Evolutionary conservation across 1,140 invertebrate genomes (phyloP).

Genomic region (Tetramorium alpestre): DNA sequence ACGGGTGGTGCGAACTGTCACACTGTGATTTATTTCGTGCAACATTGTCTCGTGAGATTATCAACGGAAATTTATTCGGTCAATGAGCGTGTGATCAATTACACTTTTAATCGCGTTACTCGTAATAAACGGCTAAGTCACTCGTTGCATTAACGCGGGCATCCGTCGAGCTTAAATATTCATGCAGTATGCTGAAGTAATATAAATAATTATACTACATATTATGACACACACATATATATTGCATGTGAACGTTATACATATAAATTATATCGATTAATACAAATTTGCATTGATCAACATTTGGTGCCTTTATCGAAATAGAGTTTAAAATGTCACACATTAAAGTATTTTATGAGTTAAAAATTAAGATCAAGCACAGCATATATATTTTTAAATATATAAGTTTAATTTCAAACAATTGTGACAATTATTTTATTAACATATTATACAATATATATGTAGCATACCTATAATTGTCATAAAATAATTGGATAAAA

Average conservation of each 20-base stretch:
- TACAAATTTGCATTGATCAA: background rate
- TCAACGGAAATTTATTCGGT: conserved; percentile 53
- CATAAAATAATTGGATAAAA: background rate
- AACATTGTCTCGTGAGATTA: conserved; percentile 48
- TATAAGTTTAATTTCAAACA: background rate
- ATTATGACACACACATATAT: background rate
- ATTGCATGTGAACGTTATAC: background rate
- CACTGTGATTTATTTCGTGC: conserved; percentile 48
- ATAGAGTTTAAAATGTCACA: background rate
- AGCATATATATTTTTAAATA: background rate
- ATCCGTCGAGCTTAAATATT: conserved; percentile 37
- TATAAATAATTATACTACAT: conserved; percentile 16
- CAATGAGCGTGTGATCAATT: conserved; percentile 58
- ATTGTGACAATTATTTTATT: background rate
- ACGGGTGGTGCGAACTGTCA: conserved; percentile 41
- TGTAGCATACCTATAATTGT: background rate
- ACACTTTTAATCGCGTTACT: conserved; percentile 51
- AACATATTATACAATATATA: background rate
- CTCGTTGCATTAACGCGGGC: conserved; percentile 17
- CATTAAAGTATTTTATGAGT: conserved; percentile 1
- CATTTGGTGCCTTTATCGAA: background rate
- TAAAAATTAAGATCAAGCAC: background rate
- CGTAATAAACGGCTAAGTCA: conserved; percentile 46
- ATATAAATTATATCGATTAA: conserved; percentile 44
- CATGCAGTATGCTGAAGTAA: conserved; percentile 2